A percentile compares a stretch with the other conserved stretches of the same genome.
Conservation (phyloP, 2,888 invertebrate species). For the Metalampra italica region DNA sequence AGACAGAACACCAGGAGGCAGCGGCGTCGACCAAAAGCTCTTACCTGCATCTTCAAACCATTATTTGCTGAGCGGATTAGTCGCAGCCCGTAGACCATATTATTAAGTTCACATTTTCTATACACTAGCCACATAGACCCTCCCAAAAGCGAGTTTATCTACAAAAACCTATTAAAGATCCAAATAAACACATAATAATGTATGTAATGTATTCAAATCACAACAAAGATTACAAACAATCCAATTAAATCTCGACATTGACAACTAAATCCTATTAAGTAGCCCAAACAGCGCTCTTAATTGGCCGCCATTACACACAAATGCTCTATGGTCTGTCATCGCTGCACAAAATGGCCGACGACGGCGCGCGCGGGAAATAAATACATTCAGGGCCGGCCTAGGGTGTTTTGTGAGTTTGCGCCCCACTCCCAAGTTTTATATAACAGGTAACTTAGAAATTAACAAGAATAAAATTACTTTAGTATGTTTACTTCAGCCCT, state of each 20-base stretch:
- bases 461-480: no score
- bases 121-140: no score
- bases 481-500: no score
- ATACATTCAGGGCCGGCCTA: slow-evolving; percentile 34
- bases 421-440: no score
- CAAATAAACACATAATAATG: background rate
- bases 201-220: slow-evolving; percentile 35
- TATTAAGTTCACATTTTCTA: no score
- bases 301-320: slow-evolving; percentile 68
- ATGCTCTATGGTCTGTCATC: slow-evolving; percentile 66
- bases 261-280: slow-evolving; percentile 73
- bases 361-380: slow-evolving; percentile 63
- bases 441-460: no score
- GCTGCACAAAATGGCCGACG: slow-evolving; percentile 56
- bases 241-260: slow-evolving; percentile 70
- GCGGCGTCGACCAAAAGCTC: no score
- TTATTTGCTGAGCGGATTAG: no score
- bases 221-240: slow-evolving; percentile 61
- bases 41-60: no score
- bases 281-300: slow-evolving; percentile 57
- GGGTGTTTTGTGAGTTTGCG: background rate
- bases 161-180: background rate
- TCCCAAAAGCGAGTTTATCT: no score
- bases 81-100: no score
- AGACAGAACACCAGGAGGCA: no score